Base-by-base conservation (phyloP, 2,797 vertebrate genomes). In the Thunnus albacares region DNA sequence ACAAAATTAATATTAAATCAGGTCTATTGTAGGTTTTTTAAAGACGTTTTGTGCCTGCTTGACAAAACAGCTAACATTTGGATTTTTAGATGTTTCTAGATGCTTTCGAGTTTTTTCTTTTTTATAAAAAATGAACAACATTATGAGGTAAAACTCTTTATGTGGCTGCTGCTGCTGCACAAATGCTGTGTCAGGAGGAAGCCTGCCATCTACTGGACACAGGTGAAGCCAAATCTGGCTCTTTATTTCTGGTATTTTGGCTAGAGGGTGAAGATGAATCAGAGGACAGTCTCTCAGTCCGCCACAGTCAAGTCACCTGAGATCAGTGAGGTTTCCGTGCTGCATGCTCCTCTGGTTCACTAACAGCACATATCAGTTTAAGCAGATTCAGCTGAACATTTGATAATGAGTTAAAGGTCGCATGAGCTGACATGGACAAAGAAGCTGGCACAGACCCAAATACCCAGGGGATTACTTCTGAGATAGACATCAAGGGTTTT, bases 191-290 rank as follows among this genome's bases (percentile, higher is more conserved):
- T 68, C 76, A 92, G 84, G 89, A 58, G 79, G 87, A 91, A 89
- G 88, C 30, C 83, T 94, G 94, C 93, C 94, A 93, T 84, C 94
- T 95, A 71, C 85, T 91, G 94, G 93, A 35, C 53, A 38, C 1
- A 62, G 4, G 53, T 22, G n/a, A 60, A 66, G 49, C 35, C 22
- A 43, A 62, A 69, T 26, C 13, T 17, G 45, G 7, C 70, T 58
- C 33, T 85, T 71, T 51, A 61, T 77, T 85, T 78, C 38, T 83
- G 71, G 62, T 71, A 43, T 8, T 76, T 80, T 81, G 51, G 60
- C 87, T 83, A 83, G 80, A 76, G 81, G 90, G 82, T 51, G 75
- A 52, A 76, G 80, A 88, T 92, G 85, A 92, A 88, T 88, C 86
- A 88, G 82, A 86, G 87, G 74, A 83, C 78, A 73, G 72, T 77